Evolutionary conservation across 2,113 vertebrate genomes (phyloP), one percentile per base, ranked within the genome.

Genomic region (Petrocephalus zakoni): DNA sequence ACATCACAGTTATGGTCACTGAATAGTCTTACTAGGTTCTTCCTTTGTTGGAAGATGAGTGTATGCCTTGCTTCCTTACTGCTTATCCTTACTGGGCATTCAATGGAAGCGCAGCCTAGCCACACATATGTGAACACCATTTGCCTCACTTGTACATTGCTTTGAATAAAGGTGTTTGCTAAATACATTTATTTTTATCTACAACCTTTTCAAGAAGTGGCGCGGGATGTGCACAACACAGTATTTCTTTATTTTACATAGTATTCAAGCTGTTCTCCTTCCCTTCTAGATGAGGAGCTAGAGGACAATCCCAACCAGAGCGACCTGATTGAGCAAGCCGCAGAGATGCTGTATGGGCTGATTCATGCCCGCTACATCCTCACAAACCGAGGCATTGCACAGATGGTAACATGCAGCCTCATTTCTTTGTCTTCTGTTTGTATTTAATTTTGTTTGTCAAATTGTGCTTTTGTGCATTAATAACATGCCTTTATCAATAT

Each of bases 241-340:
- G 46, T 83, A 13, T 46, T 83, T 83, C 37, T n/a, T 10, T 51
- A 37, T 21, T n/a, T 13, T 19, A 15, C 34, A 15, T 2, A 37
- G 34, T 64, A 8, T 42, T 51, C 21, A 22, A 64, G 21, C 34
- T 46, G 5, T 85, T 0, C n/a, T 8, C 78, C 13, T 2, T 64
- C 5, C 84, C 17, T 75, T 34, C 88, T 19, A 98, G 97, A 98
- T 89, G 97, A 98, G 90, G 97, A 98, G 92, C 92, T 98, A 89
- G 97, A 98, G 92, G 97, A 98, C 93, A 98, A 98, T 93, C 97
- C 97, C 51, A 98, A 98, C 94, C 97, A 98, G 95, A 98, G 97
- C 4, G 97, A 98, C 95, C 94, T 98, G 94, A 98, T 98, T 10
- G 97, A 98, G 91, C 97, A 98, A 95, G 97, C 97, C 0, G 97